Percentiles rank a stretch among this genome's conserved stretches.
phyloP scores from a whole-genome alignment of 2,888 invertebrate genomes.

The Drosophila siamana region DNA sequence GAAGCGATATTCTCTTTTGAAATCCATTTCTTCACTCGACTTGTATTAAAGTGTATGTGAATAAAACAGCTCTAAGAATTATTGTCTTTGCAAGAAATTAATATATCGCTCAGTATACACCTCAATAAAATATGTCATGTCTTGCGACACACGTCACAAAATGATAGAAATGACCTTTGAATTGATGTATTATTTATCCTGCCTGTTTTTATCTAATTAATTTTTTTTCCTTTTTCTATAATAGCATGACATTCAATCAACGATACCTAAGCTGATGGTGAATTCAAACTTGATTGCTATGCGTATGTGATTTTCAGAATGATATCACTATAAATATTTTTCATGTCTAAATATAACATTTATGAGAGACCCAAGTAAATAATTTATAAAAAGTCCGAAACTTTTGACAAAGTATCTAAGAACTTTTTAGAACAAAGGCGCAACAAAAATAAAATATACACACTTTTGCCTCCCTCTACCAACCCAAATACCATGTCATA shows the following conservation, averaged over 20 bases:
- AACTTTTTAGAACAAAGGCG: conserved; percentile 42
- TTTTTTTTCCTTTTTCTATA: not conserved
- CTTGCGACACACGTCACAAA: conserved; percentile 9
- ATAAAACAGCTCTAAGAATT: no score
- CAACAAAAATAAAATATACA: conserved; percentile 33
- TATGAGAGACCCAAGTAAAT: conserved; percentile 65
- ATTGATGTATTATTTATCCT: not conserved
- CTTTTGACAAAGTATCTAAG: conserved; percentile 59
- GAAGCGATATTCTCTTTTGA: no score
- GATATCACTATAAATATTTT: conserved; percentile 70
- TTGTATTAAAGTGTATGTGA: no score
- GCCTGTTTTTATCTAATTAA: conserved; percentile 3
- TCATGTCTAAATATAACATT: conserved; percentile 71
- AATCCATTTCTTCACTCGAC: no score
- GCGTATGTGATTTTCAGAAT: conserved; percentile 48
- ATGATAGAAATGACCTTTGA: not conserved
- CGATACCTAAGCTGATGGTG: conserved; percentile 17
- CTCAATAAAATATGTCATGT: conserved; percentile 41
- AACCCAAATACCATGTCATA: conserved; percentile 1
- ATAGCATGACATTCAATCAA: conserved; percentile 7
- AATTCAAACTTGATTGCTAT: conserved; percentile 43
- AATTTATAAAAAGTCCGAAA: conserved; percentile 57
- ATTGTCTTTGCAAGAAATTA: conserved; percentile 1
- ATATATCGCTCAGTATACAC: conserved; percentile 11
- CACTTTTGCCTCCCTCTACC: not conserved